These are phyloP conservation scores for Aleiodes sp. DNA, from an alignment of 1,140 invertebrate genomes.

Conservation along the genomic window DNA sequence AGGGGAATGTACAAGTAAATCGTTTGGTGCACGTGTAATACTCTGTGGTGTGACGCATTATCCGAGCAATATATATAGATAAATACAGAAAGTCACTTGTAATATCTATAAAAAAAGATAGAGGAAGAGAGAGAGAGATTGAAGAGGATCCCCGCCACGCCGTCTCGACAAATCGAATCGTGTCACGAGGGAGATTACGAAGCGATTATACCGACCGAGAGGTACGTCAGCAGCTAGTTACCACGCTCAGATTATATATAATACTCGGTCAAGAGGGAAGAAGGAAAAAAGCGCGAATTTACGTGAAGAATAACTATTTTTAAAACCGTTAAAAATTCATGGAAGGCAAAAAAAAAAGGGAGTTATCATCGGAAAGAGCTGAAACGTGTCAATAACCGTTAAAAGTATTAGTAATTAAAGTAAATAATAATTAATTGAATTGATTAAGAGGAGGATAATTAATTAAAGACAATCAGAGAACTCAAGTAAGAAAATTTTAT, in stretches of 20 bases:
- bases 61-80: neutral
- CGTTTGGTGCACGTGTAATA: slow-evolving; percentile 22
- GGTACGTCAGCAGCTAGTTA: neutral
- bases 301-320: no score
- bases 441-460: neutral
- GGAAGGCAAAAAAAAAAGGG: no score
- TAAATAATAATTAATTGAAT: slow-evolving; percentile 13
- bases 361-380: slow-evolving; percentile 34
- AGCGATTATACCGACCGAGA: slow-evolving; percentile 20
- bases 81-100: no score
- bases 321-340: no score
- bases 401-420: slow-evolving; percentile 40
- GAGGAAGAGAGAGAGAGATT: no score
- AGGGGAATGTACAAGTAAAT: neutral
- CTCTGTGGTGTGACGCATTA: slow-evolving; percentile 18
- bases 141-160: slow-evolving; percentile 8
- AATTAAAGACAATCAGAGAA: neutral
- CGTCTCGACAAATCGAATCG: slow-evolving; percentile 5
- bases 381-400: slow-evolving; percentile 63
- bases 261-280: neutral
- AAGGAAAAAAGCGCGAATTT: neutral
- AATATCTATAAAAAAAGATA: no score
- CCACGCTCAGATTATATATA: neutral
- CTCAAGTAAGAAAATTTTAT: slow-evolving; percentile 2
- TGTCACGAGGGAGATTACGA: slow-evolving; percentile 11